Evolutionary conservation across 2,113 vertebrate genomes (phyloP).

Genomic region (Alethe diademata): DNA sequence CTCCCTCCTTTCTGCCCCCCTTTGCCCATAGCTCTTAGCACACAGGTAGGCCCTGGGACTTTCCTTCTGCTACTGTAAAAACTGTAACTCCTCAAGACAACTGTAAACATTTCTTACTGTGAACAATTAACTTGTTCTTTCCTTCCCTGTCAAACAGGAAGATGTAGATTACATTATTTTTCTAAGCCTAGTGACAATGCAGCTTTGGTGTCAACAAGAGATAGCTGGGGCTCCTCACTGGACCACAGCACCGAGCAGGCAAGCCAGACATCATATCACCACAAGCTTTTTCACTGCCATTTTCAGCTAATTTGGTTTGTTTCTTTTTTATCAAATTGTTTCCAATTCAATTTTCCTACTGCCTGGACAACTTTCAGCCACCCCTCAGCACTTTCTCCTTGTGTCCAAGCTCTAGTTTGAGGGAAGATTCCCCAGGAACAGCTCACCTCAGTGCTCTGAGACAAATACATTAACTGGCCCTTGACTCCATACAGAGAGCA

Average conservation of each 20-base stretch:
- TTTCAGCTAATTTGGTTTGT: not conserved
- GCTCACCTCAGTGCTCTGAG: not conserved
- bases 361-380: not conserved
- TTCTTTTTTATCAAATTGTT: not conserved
- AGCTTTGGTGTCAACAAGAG: not conserved
- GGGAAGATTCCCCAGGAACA: not conserved
- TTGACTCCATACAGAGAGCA: not conserved
- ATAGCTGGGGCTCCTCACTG: rapidly evolving
- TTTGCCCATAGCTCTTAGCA: not conserved
- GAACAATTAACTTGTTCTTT: not conserved
- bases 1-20: not conserved
- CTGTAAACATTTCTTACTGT: not conserved
- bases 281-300: not conserved
- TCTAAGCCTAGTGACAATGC: not conserved
- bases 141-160: not conserved
- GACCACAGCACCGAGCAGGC: not conserved
- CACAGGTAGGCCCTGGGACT: not conserved
- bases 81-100: not conserved
- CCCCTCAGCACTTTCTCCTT: not conserved
- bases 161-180: not conserved
- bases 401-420: not conserved
- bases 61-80: not conserved
- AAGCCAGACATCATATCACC: rapidly evolving
- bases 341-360: not conserved
- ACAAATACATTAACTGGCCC: not conserved